Base-by-base conservation (phyloP, 2,113 vertebrate genomes). In the Melanerpes formicivorus region DNA sequence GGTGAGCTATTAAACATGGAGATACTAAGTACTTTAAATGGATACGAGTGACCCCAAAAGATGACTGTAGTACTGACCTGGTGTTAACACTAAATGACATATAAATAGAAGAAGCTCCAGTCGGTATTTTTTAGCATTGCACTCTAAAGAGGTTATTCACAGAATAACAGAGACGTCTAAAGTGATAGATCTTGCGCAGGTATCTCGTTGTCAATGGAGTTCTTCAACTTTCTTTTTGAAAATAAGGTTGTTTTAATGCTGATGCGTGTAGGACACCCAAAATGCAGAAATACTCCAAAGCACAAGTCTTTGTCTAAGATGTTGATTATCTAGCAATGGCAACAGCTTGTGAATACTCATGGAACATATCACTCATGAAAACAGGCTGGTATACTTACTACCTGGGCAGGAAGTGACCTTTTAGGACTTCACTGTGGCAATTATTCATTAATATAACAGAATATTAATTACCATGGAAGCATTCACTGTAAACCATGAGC, bases 401-500 rank as follows among this genome's bases (percentile, higher is more conserved):
- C 56, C 64, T 83, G 76, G 87, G 52, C 63, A 87, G 76, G 74
- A 94, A 84, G 34, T 32, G 86, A 86, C 66, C 42, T 92, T 78
- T 94, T 8, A 75, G 16, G 46, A 73, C 19, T 80, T 95, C 73
- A 90, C 34, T 52, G 42, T 80, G 44, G 40, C 27, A 95, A 90
- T 93, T 90, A 84, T 66, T 87, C 71, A 73, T 84, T 89, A 84
- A 80, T 50, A 83, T 0, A 87, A 26, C 48, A 90, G 80, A 95
- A 32, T 25, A 64, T 40, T 80, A 94, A 95, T 87, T 96, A 88
- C 30, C 22, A 40, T 10, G n/a, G 14, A 9, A 90, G 5, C 5
- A 9, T 60, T 54, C 78, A 67, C 25, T 40, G 64, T 42, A 75
- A 91, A 72, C 54, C 2, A 1, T 19, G 29, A 80, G 71, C 73